Evolutionary conservation across 1,140 invertebrate species (phyloP), one percentile per base, ranked within the genome.

Genomic region (Drosophila kohkoa): DNA sequence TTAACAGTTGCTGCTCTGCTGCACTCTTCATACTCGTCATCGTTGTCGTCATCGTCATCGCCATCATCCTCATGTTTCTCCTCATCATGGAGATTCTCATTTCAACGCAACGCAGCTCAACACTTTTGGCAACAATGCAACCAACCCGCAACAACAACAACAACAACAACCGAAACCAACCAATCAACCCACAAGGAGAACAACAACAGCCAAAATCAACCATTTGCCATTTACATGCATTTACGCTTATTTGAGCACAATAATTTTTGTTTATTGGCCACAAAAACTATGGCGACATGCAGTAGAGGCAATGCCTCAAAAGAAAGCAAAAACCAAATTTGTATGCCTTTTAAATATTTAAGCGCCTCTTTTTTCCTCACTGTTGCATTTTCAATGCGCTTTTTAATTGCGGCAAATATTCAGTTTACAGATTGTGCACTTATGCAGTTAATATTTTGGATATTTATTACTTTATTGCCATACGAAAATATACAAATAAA

Each of bases 191-290:
- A 8, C 7, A 48, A 13, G 43, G 59, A 59, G 13, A 41, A 38
- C n/a, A 71, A 46, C 58, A 51, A 41, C 2, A 64, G 41, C 48
- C 20, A 11, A 5, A 8, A 32, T 32, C 32, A 38, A 10, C 35
- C 35, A 38, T 49, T 62, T 58, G 68, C 49, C 79, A 71, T 82
- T 82, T 82, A 77, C 78, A 70, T 74, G 77, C 69, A 82, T 83
- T 87, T 80, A 87, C 83, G 83, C 83, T 87, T 83, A 87, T 87
- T 87, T 87, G 83, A 82, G 83, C 83, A 88, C 79, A 87, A 87
- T 87, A 80, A 87, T 87, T 87, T 88, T 73, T 83, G 83, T 87
- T 83, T 87, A 87, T 88, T 87, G 83, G 66, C 80, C 80, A 81
- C 80, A 87, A 87, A 87, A 88, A 82, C 80, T 69, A 68, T 73